Base-by-base conservation (phyloP, 1,140 invertebrate genomes). In the Atta cephalotes region DNA sequence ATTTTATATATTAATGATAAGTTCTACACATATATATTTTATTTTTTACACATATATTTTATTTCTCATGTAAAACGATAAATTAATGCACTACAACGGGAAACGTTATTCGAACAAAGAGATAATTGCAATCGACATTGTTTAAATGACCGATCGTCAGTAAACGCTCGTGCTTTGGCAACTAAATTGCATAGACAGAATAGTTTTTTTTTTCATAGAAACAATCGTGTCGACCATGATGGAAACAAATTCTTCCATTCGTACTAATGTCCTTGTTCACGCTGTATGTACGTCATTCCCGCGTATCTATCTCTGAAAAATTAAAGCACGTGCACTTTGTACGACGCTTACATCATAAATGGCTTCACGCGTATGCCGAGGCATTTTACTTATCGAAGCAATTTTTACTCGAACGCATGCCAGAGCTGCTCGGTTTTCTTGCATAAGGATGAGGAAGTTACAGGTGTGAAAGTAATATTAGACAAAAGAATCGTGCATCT, bases 241-340 rank as follows among this genome's bases (percentile, higher is more conserved):
- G n/a, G 35, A 53, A 28, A 35, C 49, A 25, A 66, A 56, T 21
- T 71, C 72, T 45, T 72, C 78, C 66, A 70, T 45, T 51, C 86
- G 70, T 84, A 28, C 31, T 14, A 28, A 62, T 86, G 72, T 86
- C 14, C 49, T 65, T 14, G 25, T 9, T n/a, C 25, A 2, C 63
- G 31, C 35, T 39, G 25, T 35, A 56, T 25, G 25, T 14, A 51
- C 58, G n/a, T 14, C 87, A 63, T 51, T 65, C 62, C 16, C 62
- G 65, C 31, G n/a, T 31, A 63, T 31, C 60, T 51, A 51, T 63
- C 65, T 35, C 56, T 35, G n/a, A 25, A 56, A 45, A 45, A 45
- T 45, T 45, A 45, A 60, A 71, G 74, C 72, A 89, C 85, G 78
- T 87, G 85, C 84, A 53, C 71, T 88, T 86, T 86, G 77, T 72